Evolutionary conservation across 2,888 invertebrate genomes (phyloP).

Genomic region (Arenicola marina): DNA sequence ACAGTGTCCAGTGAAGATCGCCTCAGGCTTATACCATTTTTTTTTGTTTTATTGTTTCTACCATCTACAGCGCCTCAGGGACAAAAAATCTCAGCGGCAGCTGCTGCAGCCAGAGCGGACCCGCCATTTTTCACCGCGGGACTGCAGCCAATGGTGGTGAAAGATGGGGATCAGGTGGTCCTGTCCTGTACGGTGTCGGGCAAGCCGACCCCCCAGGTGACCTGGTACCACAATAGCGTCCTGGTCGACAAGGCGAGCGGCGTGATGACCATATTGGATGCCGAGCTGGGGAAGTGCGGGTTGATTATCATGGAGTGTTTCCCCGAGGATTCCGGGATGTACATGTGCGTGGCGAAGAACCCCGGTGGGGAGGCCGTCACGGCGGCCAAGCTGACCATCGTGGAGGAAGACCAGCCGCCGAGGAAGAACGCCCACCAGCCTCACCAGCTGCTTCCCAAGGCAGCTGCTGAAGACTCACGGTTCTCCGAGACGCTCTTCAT

Average conservation of each 20-base stretch:
- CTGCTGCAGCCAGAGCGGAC: too few relatives aligned
- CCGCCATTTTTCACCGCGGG: conserved; percentile 32
- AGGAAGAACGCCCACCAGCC: background rate
- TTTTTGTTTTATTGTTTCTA: too few relatives aligned
- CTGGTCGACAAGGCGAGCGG: conserved; percentile 33
- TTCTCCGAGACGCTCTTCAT: background rate
- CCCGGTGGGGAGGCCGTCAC: conserved; percentile 94
- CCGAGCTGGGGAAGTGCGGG: conserved; percentile 65
- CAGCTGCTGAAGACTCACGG: background rate
- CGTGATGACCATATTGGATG: conserved; percentile 51
- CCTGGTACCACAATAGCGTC: conserved; percentile 90
- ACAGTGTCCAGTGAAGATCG: too few relatives aligned
- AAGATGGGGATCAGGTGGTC: conserved; percentile 56
- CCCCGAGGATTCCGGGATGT: conserved; percentile 96
- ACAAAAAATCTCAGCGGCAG: too few relatives aligned
- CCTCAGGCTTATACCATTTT: too few relatives aligned
- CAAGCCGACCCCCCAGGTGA: conserved; percentile 88
- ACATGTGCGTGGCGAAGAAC: conserved; percentile 93
- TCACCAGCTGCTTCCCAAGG: too few relatives aligned
- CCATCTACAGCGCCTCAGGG: too few relatives aligned
- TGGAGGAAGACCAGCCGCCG: conserved; percentile 12
- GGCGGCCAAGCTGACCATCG: conserved; percentile 52
- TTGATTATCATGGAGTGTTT: conserved; percentile 94
- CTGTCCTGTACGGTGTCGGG: conserved; percentile 70
- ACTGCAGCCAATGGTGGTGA: conserved; percentile 36